Conservation (phyloP, 2,113 vertebrate species). For the Callipepla californica region DNA sequence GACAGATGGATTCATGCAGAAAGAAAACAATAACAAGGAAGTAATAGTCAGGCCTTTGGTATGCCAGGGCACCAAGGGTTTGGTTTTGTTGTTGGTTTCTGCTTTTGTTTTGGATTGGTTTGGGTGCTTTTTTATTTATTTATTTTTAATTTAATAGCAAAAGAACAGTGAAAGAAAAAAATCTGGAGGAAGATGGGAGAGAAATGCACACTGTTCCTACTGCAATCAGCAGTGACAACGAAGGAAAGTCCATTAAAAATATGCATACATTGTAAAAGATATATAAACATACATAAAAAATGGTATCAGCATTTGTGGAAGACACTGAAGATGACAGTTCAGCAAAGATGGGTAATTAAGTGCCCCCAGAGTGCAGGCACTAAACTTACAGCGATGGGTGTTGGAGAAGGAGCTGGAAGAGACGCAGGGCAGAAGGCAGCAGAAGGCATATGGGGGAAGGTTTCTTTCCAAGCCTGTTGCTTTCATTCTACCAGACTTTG, state of each 20-base stretch:
- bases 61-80: not conserved
- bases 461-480: not conserved
- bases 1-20: not conserved
- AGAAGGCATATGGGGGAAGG: not conserved
- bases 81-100: not conserved
- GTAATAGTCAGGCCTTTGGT: conserved; percentile 17
- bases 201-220: not conserved
- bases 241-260: accelerated
- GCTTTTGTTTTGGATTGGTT: not conserved
- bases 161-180: not conserved
- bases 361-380: not conserved
- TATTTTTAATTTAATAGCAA: not conserved
- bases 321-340: accelerated
- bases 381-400: not conserved
- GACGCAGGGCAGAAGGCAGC: not conserved
- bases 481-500: not conserved
- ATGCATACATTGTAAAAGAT: not conserved
- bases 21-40: conserved; percentile 47
- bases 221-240: not conserved
- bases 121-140: not conserved
- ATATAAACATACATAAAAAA: not conserved
- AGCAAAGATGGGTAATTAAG: not conserved
- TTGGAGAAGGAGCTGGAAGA: not conserved
- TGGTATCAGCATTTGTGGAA: not conserved
- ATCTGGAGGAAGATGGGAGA: not conserved